Evolutionary conservation across 1,140 invertebrate genomes (phyloP).

Genomic region (Conopomorpha cramerella): DNA sequence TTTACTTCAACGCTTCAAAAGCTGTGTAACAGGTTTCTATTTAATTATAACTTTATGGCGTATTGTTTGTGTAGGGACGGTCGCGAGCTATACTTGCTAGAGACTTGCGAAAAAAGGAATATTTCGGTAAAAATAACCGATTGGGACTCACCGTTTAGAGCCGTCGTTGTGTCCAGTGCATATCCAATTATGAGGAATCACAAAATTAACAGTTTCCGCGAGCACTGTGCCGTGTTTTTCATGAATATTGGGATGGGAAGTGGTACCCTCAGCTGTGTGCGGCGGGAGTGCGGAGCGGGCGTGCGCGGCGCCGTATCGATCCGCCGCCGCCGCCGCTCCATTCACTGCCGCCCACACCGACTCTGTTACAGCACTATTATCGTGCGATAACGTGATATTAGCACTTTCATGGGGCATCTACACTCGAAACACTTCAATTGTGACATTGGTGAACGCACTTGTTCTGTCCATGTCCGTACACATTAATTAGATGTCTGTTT

Average conservation of each 20-base stretch:
- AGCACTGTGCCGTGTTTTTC: too few relatives aligned
- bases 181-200: too few relatives aligned
- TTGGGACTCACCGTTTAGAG: slow-evolving; percentile 41
- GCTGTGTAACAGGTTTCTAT: slow-evolving; percentile 35
- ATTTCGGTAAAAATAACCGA: slow-evolving; percentile 3
- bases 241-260: slow-evolving; percentile 19
- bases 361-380: slow-evolving; percentile 50
- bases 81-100: neutral
- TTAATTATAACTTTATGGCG: too few relatives aligned
- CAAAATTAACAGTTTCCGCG: too few relatives aligned
- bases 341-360: slow-evolving; percentile 31
- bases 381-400: slow-evolving; percentile 50
- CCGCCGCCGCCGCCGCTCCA: slow-evolving; percentile 37
- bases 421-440: slow-evolving; percentile 24
- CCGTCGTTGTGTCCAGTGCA: slow-evolving; percentile 25
- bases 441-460: too few relatives aligned
- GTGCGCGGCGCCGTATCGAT: slow-evolving; percentile 53
- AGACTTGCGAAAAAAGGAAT: too few relatives aligned
- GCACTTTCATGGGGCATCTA: slow-evolving; percentile 19
- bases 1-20: slow-evolving; percentile 4
- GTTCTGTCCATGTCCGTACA: too few relatives aligned
- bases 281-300: slow-evolving; percentile 17
- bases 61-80: too few relatives aligned
- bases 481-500: too few relatives aligned
- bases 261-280: slow-evolving; percentile 30